Percentiles rank a stretch among this genome's conserved stretches.
Evolutionary conservation across 2,888 invertebrate genomes (phyloP).

Genomic region (Drosophila suboccidentalis): DNA sequence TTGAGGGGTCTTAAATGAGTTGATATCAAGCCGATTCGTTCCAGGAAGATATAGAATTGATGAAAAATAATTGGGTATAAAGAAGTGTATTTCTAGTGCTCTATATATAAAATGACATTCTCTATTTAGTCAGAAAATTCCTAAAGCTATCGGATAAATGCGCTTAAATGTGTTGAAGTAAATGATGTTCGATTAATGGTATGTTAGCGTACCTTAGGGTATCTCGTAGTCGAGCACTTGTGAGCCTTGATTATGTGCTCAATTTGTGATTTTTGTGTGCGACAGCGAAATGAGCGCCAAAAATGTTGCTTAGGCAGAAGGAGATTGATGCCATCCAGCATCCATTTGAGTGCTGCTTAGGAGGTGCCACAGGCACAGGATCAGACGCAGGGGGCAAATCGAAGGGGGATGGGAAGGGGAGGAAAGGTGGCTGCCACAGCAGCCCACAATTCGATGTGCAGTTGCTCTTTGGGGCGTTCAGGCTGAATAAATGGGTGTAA

Average conservation of each 20-base stretch:
- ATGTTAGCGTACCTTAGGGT: background rate
- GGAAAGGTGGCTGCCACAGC: background rate
- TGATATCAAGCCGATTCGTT: too few relatives aligned
- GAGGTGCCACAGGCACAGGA: slow-evolving; percentile 18
- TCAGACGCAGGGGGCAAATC: background rate
- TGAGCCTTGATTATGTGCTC: slow-evolving; percentile 34
- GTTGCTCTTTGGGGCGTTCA: slow-evolving; percentile 77
- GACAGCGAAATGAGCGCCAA: slow-evolving; percentile 69
- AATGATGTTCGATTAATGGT: background rate
- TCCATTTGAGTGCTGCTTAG: slow-evolving; percentile 55
- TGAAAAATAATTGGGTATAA: too few relatives aligned
- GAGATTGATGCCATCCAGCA: slow-evolving; percentile 71
- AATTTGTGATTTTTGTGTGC: slow-evolving; percentile 59
- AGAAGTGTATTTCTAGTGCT: too few relatives aligned
- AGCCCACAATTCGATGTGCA: slow-evolving; percentile 23
- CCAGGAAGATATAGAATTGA: too few relatives aligned
- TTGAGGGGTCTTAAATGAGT: too few relatives aligned
- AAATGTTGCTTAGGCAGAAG: slow-evolving; percentile 69
- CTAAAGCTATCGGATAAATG: too few relatives aligned
- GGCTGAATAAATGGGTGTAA: slow-evolving; percentile 83
- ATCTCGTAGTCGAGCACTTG: background rate
- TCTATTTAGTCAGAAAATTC: too few relatives aligned
- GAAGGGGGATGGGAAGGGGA: slow-evolving; percentile 1
- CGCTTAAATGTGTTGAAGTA: too few relatives aligned
- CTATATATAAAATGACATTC: too few relatives aligned